Conservation (phyloP, 2,888 invertebrate genomes). For the Colostygia pectinataria region DNA sequence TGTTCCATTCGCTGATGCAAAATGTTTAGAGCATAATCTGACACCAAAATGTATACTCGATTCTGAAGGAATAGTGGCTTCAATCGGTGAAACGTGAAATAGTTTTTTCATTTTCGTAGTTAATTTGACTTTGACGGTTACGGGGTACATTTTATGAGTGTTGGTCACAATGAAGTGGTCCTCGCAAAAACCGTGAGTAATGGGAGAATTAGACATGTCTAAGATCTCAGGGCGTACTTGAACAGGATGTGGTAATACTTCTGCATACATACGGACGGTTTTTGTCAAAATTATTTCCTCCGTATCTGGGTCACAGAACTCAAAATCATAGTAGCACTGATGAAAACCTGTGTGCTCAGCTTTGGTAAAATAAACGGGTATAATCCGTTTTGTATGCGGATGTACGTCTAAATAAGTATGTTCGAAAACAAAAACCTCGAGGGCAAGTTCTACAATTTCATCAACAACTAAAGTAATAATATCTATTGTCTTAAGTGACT, state of each 20-base stretch:
- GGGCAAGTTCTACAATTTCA: slow-evolving; percentile 48
- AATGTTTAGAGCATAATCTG: slow-evolving; percentile 49
- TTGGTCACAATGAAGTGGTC: slow-evolving; percentile 56
- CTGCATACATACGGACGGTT: slow-evolving; percentile 56
- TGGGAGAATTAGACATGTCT: slow-evolving; percentile 58
- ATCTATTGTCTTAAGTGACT: slow-evolving; percentile 35
- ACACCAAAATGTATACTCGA: slow-evolving; percentile 48
- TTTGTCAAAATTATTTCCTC: slow-evolving; percentile 45
- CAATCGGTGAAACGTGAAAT: slow-evolving; percentile 56
- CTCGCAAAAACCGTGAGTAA: slow-evolving; percentile 57
- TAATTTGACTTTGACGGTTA: slow-evolving; percentile 55
- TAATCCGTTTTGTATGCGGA: slow-evolving; percentile 43
- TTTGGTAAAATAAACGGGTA: slow-evolving; percentile 58
- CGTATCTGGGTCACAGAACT: slow-evolving; percentile 49
- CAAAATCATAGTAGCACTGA: slow-evolving; percentile 59
- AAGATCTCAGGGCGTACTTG: slow-evolving; percentile 56
- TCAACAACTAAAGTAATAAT: slow-evolving; percentile 43
- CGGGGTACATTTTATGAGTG: slow-evolving; percentile 50
- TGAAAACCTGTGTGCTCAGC: slow-evolving; percentile 60
- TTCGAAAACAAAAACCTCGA: slow-evolving; percentile 60
- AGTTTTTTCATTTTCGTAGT: slow-evolving; percentile 62
- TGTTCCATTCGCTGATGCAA: slow-evolving; percentile 23
- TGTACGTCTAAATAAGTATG: slow-evolving; percentile 48
- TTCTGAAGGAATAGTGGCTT: slow-evolving; percentile 43
- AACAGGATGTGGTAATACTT: slow-evolving; percentile 63